A percentile compares a stretch with the other conserved stretches of the same genome.
Conservation (phyloP, 2,113 vertebrate genomes). For the Microcebus lehilahytsara region DNA sequence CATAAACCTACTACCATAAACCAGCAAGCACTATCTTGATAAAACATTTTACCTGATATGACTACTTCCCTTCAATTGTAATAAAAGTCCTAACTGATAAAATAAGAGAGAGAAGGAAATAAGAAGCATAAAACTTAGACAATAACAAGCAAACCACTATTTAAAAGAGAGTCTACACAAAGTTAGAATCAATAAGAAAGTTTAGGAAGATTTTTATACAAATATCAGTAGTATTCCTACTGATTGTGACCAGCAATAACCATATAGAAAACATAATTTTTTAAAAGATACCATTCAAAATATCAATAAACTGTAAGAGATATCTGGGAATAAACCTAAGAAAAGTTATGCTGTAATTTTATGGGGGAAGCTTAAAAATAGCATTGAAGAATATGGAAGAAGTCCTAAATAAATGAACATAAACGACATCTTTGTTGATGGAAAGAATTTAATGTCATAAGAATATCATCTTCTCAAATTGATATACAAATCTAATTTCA, state of each 20-base stretch:
- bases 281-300: neutral
- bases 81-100: neutral
- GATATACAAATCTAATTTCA: neutral
- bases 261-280: neutral
- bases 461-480: neutral
- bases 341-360: neutral
- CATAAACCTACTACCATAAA: neutral
- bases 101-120: neutral
- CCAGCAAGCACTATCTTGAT: neutral
- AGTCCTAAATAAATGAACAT: neutral
- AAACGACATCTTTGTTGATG: neutral
- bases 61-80: neutral
- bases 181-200: neutral
- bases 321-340: neutral
- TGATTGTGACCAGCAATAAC: neutral
- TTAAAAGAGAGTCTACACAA: neutral
- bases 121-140: neutral
- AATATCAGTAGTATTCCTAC: neutral
- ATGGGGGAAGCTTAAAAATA: neutral
- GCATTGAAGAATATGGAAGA: neutral
- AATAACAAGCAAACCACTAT: neutral
- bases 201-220: neutral
- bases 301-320: neutral
- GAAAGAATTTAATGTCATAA: neutral
- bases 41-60: neutral